Conservation (phyloP, 2,797 vertebrate species). For the Onychomys torridus region DNA sequence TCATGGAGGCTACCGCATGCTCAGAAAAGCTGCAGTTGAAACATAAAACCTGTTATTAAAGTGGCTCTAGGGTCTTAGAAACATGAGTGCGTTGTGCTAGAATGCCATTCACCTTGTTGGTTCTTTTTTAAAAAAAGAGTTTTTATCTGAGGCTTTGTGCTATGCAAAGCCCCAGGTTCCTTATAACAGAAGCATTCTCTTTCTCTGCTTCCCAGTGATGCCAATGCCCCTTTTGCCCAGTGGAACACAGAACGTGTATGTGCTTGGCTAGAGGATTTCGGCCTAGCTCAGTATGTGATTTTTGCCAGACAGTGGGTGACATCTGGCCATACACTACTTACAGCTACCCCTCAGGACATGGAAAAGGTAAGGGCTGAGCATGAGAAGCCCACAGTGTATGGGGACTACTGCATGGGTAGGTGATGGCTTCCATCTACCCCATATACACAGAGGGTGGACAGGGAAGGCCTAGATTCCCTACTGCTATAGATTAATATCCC, state of each 20-base stretch:
- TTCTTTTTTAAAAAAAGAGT: background rate
- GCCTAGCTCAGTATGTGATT: slow-evolving; percentile 95
- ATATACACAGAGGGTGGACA: too few relatives aligned
- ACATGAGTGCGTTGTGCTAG: background rate
- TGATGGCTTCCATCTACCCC: rapidly evolving
- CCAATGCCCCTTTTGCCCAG: slow-evolving; percentile 95
- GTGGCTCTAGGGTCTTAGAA: background rate
- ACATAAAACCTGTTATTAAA: background rate
- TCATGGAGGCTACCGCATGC: rapidly evolving
- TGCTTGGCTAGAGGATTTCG: slow-evolving; percentile 96
- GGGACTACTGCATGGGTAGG: background rate
- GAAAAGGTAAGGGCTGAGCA: slow-evolving; percentile 92
- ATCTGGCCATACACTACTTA: slow-evolving; percentile 94
- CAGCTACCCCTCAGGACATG: slow-evolving; percentile 96
- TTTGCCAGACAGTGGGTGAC: slow-evolving; percentile 97
- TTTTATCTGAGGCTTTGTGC: background rate
- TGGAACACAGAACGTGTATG: slow-evolving; percentile 98
- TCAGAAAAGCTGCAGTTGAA: background rate
- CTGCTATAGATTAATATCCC: background rate
- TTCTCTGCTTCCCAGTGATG: slow-evolving; percentile 88
- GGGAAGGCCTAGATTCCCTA: background rate
- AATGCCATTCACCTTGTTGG: background rate
- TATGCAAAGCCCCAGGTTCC: background rate
- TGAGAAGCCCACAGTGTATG: background rate
- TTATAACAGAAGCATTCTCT: background rate